Evolutionary conservation across 1,140 invertebrate genomes (phyloP).

Genomic region (Drosophila kikkawai): DNA sequence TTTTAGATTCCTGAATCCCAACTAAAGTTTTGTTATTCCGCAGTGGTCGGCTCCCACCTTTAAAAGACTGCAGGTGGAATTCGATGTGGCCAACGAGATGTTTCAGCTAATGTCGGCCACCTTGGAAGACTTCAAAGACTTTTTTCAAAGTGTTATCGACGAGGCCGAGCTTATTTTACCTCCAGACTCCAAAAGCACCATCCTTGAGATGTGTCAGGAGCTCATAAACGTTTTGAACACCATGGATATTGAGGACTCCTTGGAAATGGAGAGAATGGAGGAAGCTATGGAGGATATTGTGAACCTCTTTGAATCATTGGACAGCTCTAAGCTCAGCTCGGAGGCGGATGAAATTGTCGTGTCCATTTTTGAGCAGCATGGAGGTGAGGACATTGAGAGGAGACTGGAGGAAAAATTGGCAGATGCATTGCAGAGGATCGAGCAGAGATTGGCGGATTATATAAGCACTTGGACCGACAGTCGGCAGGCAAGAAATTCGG

Average conservation of each 20-base stretch:
- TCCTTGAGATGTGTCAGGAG: constrained; percentile 7
- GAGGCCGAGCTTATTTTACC: constrained; percentile 27
- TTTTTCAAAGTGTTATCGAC: constrained; percentile 43
- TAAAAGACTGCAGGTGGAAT: constrained; percentile 25
- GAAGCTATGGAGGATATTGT: background rate
- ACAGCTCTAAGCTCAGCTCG: constrained; percentile 4
- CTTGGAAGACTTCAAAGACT: constrained; percentile 17
- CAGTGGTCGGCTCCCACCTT: constrained; percentile 24
- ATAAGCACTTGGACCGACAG: constrained; percentile 6
- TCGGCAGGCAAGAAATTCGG: constrained; percentile 8
- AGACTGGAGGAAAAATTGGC: background rate
- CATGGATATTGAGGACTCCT: constrained; percentile 28
- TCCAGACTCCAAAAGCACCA: constrained; percentile 5
- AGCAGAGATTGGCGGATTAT: constrained; percentile 23
- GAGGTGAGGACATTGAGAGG: constrained; percentile 32
- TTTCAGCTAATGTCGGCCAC: background rate
- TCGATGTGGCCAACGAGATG: constrained; percentile 32
- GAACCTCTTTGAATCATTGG: background rate
- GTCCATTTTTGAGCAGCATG: constrained; percentile 26
- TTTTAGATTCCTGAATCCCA: background rate
- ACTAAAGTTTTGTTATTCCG: background rate
- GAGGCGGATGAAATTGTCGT: constrained; percentile 22
- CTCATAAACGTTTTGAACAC: constrained; percentile 12
- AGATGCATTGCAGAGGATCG: background rate
- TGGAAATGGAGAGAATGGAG: constrained; percentile 18